phyloP scores from a whole-genome alignment of 1,140 invertebrate genomes.

The Psix sp. region DNA sequence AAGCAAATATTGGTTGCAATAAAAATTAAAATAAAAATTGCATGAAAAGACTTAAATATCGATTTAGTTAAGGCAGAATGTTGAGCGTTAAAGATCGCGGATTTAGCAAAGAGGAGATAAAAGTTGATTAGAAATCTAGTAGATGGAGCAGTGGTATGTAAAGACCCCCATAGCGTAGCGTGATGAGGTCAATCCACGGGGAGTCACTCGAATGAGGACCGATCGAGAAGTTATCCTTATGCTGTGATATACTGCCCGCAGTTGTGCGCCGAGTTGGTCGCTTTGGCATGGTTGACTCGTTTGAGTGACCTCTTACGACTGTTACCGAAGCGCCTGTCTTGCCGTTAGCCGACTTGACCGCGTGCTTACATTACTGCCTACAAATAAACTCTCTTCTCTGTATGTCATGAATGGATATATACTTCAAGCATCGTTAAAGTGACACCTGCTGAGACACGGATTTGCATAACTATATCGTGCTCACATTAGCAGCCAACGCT shows the following conservation, averaged over 20 bases:
- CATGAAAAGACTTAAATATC: slow-evolving; percentile 10
- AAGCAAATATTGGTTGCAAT: too few species aligned
- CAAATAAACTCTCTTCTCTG: slow-evolving; percentile 24
- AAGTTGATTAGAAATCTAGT: slow-evolving; percentile 72
- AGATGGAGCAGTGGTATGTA: slow-evolving; percentile 68
- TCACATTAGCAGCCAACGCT: slow-evolving; percentile 65
- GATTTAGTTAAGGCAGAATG: slow-evolving; percentile 13
- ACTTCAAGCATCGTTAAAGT: slow-evolving; percentile 67
- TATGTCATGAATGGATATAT: slow-evolving; percentile 39
- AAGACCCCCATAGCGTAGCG: slow-evolving; percentile 74
- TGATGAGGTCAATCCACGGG: slow-evolving; percentile 76
- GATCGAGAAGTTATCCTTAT: slow-evolving; percentile 74
- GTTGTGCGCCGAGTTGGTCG: slow-evolving; percentile 60
- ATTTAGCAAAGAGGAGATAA: slow-evolving; percentile 68
- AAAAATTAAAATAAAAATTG: neutral
- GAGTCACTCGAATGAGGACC: slow-evolving; percentile 69
- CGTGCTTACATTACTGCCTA: slow-evolving; percentile 59
- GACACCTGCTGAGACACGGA: slow-evolving; percentile 71
- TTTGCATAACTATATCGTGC: slow-evolving; percentile 71
- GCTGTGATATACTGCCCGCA: slow-evolving; percentile 71
- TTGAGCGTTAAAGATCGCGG: slow-evolving; percentile 24
- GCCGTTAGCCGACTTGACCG: slow-evolving; percentile 54
- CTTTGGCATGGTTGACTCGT: slow-evolving; percentile 41
- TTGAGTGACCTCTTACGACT: slow-evolving; percentile 41
- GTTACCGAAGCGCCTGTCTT: slow-evolving; percentile 52